phyloP scores from a whole-genome alignment of 2,113 vertebrate genomes.

The Opisthocomus hoazin region DNA sequence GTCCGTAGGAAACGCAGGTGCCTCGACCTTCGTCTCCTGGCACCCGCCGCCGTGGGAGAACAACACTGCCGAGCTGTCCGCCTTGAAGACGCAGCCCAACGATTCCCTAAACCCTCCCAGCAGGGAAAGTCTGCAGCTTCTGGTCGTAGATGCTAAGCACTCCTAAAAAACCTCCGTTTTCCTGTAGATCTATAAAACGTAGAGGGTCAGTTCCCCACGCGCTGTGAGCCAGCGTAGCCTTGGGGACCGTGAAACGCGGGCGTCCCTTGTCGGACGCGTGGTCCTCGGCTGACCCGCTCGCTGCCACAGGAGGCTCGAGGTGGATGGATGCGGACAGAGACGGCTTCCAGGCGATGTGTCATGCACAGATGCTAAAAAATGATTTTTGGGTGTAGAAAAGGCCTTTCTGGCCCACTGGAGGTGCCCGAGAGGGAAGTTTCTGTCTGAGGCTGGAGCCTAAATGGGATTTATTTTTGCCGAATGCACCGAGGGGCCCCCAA shows the following conservation, averaged over 20 bases:
- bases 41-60: background rate
- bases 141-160: background rate
- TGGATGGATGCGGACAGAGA: background rate
- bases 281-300: background rate
- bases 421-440: background rate
- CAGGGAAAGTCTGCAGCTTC: background rate
- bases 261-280: background rate
- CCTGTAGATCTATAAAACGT: background rate
- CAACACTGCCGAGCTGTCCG: background rate
- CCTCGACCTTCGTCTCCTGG: background rate
- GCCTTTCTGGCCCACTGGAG: background rate
- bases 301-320: background rate
- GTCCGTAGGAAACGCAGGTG: constrained; percentile 7
- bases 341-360: rapidly evolving
- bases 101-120: background rate
- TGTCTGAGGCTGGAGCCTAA: background rate
- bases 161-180: background rate
- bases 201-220: background rate
- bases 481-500: background rate
- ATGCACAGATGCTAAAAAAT: no score
- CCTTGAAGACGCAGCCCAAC: background rate
- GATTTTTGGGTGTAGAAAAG: background rate
- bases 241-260: background rate
- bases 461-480: constrained; percentile 5
- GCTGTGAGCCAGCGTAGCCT: background rate